Base-by-base conservation (phyloP, 2,797 vertebrate species). In the Catharus ustulatus region DNA sequence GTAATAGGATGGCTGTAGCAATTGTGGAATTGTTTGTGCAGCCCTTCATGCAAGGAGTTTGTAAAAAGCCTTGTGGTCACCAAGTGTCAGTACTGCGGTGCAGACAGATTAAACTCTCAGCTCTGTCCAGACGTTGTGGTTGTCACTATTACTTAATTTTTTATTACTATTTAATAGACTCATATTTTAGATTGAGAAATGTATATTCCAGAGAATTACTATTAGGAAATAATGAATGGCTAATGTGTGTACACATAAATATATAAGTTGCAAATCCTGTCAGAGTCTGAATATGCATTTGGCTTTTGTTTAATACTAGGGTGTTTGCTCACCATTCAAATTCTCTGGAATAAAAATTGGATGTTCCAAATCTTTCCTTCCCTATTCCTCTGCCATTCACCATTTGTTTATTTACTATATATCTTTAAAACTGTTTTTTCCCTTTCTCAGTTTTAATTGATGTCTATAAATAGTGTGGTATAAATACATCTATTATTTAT, bases 311-410 rank as follows among this genome's bases (percentile, higher is more conserved):
- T 83, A 75, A 85, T 82, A 22, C 91, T 94, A 92, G 52, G 34
- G 61, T 97, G 76, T 95, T 96, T 93, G 78, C 83, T 79, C 81
- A 71, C 79, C 85, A 76, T 82, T 80, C 57, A 64, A 43, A 36
- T 51, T 72, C 61, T 96, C 85, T 79, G 85, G 81, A 96, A 90
- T 90, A 96, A 79, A 91, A 97, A 94, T 51, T 86, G 82, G 45
- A 86, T 97, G 84, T 95, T 95, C 90, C 91, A 82, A 91, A 79
- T 90, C 38, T 73, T 73, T 92, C 29, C 55, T 42, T 95, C 69
- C 43, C n/a, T 87, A 66, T 89, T 96, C 57, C 63, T 96, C 89
- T 93, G 82, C 71, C 81, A 32, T 87, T 97, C 69, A n/a, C 18
- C 83, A 55, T 94, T 95, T 95, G 43, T 72, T 66, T 93, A 16